These are phyloP conservation scores for Phenacoccus solenopsis DNA, from an alignment of 1,140 invertebrate species.

Conservation along the genomic window DNA sequence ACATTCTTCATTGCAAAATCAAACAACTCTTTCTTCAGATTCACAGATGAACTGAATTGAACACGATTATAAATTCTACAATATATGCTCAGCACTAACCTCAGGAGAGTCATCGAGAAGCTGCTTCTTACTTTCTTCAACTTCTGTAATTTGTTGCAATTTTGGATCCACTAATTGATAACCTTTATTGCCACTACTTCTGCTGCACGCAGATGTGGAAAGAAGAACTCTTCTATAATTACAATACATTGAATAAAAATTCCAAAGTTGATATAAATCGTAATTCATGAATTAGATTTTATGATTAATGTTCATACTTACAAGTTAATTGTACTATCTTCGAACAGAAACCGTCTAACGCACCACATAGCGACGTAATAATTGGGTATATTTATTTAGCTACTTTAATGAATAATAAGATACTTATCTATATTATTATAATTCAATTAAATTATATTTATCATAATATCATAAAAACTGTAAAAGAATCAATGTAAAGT, in stretches of 20 bases:
- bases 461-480: no score
- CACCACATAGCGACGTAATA: neutral
- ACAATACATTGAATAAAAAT: neutral
- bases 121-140: neutral
- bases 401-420: no score
- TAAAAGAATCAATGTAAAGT: no score
- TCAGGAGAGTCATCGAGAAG: neutral
- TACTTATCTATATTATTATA: no score
- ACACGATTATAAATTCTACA: neutral
- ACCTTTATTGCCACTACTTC: neutral
- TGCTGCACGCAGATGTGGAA: neutral
- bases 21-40: no score
- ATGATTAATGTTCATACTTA: neutral
- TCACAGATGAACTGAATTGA: no score
- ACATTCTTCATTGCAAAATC: no score
- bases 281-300: no score
- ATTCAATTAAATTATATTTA: no score
- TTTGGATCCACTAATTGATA: neutral
- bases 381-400: no score
- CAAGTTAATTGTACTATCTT: neutral
- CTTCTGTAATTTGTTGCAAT: neutral
- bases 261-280: no score
- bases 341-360: neutral
- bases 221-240: neutral
- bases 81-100: neutral